These are phyloP conservation scores for Syndactyla subalaris DNA, from an alignment of 2,797 vertebrate species.

Conservation along the genomic window DNA sequence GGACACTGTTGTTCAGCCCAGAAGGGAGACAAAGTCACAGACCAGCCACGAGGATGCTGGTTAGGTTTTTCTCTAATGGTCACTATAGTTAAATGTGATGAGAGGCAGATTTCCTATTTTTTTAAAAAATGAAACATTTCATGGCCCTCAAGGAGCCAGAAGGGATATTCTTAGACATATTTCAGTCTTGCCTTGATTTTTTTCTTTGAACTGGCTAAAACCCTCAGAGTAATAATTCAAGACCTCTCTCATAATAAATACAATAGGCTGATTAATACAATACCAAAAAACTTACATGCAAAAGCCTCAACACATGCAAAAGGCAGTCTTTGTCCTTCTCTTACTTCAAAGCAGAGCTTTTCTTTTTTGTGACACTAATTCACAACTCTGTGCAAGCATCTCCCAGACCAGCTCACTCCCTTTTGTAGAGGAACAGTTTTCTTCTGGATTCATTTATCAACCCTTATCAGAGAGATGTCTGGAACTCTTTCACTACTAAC, in stretches of 20 bases:
- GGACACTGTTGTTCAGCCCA: neutral
- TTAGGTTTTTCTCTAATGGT: neutral
- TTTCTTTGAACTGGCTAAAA: neutral
- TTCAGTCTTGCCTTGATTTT: neutral
- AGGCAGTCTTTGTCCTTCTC: neutral
- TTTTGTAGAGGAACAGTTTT: neutral
- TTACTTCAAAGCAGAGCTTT: neutral
- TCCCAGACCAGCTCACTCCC: neutral
- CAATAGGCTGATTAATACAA: neutral
- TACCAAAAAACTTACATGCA: neutral
- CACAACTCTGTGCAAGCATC: neutral
- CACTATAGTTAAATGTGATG: neutral
- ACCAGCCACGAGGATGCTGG: neutral
- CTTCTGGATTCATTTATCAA: neutral
- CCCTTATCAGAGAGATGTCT: neutral
- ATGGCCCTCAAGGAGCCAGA: neutral
- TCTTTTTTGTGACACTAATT: accelerated
- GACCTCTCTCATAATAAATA: neutral
- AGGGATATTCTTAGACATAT: neutral
- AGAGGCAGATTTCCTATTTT: neutral
- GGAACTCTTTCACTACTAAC: neutral
- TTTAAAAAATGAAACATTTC: neutral
- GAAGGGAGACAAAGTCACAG: neutral
- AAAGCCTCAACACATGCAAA: neutral
- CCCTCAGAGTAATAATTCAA: neutral